These are phyloP conservation scores for Trematomus bernacchii DNA, from an alignment of 2,797 vertebrate genomes.

Conservation along the genomic window DNA sequence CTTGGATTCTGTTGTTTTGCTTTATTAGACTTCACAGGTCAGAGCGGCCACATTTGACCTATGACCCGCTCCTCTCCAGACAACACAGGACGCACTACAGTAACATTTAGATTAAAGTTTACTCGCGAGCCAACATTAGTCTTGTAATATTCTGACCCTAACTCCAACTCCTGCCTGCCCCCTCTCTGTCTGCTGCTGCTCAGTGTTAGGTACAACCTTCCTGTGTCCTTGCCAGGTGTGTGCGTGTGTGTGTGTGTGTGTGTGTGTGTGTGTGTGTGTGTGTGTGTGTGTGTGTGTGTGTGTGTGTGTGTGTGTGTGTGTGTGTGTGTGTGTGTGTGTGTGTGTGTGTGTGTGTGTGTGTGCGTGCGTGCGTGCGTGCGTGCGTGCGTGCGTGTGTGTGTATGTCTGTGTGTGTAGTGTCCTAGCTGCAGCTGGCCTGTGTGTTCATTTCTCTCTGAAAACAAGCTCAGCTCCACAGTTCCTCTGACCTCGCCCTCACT, in stretches of 20 bases:
- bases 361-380: conserved; percentile 22
- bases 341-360: conserved; percentile 29
- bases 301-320: conserved; percentile 26
- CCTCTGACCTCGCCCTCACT: conserved; percentile 40
- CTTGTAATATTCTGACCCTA: neutral
- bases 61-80: neutral
- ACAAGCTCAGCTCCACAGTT: conserved; percentile 39
- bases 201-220: conserved; percentile 53
- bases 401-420: conserved; percentile 23
- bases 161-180: conserved; percentile 3
- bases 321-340: conserved; percentile 24
- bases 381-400: conserved; percentile 13
- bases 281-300: conserved; percentile 15
- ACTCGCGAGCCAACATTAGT: neutral
- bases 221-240: conserved; percentile 46
- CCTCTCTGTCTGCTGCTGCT: conserved; percentile 25
- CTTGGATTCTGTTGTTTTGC: neutral
- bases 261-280: conserved; percentile 23
- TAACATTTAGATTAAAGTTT: neutral
- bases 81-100: neutral
- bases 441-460: conserved; percentile 44
- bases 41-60: neutral
- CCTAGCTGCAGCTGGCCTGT: conserved; percentile 52
- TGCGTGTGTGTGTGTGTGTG: conserved; percentile 23
- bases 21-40: neutral